Conservation (phyloP, 1,140 invertebrate species). For the Batillaria attramentaria region DNA sequence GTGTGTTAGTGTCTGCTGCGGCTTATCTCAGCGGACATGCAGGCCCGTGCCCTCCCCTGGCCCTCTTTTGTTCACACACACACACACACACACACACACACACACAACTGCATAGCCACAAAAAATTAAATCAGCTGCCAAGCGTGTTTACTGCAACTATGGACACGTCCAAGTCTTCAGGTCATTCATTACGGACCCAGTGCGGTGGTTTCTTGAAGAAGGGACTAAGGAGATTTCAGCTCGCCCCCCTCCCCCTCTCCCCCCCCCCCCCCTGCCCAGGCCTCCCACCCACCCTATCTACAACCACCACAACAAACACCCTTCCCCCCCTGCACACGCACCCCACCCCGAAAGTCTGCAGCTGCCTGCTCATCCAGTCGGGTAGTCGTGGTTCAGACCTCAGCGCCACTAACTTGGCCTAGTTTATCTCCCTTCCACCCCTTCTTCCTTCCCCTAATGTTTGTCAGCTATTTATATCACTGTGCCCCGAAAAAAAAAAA, state of each 20-base stretch:
- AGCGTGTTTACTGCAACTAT: background rate
- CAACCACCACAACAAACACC: background rate
- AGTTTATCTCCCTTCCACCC: background rate
- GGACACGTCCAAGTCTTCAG: background rate
- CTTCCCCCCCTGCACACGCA: background rate
- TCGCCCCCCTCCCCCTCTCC: background rate
- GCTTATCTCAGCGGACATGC: no score
- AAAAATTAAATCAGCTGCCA: background rate
- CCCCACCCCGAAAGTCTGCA: background rate
- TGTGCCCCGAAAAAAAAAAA: no score
- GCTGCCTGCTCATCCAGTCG: no score
- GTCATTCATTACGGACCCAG: background rate
- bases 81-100: constrained; percentile 27
- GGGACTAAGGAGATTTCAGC: background rate
- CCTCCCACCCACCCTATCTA: background rate
- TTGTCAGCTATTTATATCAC: constrained; percentile 7
- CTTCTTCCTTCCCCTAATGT: no score
- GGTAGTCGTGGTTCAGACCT: constrained; percentile 6
- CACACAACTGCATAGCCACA: constrained; percentile 11
- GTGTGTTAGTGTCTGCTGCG: no score
- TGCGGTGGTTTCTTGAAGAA: background rate
- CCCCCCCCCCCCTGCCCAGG: background rate
- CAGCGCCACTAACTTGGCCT: background rate
- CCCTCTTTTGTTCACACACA: constrained; percentile 28
- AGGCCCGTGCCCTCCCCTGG: no score